phyloP scores from a whole-genome alignment of 2,797 vertebrate genomes.

The Gymnodraco acuticeps region DNA sequence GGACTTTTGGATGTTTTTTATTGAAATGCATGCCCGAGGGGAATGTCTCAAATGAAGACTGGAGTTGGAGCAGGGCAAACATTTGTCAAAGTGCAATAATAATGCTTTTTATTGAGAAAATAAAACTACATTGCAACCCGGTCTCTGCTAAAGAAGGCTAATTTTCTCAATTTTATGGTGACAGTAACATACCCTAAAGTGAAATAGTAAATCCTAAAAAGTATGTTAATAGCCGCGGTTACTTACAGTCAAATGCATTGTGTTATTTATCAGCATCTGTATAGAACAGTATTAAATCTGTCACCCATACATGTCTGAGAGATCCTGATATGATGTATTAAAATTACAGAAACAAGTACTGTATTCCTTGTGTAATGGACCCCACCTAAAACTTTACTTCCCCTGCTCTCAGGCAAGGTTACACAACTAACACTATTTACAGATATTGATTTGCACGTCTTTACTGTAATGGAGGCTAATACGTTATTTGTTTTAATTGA shows the following conservation, averaged over 20 bases:
- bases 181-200: not conserved
- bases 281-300: not conserved
- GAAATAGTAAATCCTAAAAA: not conserved
- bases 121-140: not conserved
- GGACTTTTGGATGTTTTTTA: not conserved
- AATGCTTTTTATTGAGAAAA: not conserved
- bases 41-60: slow-evolving; percentile 7
- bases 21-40: slow-evolving; percentile 9
- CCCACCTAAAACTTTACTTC: not conserved
- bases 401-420: not conserved
- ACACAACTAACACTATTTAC: not conserved
- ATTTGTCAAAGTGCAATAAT: not conserved
- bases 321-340: not conserved
- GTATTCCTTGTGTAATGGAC: not conserved
- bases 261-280: not conserved
- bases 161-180: not conserved
- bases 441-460: not conserved
- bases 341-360: not conserved
- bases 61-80: not conserved
- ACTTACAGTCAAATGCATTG: not conserved
- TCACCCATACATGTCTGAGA: not conserved
- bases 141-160: not conserved
- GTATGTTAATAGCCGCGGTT: not conserved
- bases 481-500: too few species aligned
- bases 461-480: too few species aligned